phyloP scores from a whole-genome alignment of 2,888 invertebrate species.

The Tetanocera ferruginea region DNA sequence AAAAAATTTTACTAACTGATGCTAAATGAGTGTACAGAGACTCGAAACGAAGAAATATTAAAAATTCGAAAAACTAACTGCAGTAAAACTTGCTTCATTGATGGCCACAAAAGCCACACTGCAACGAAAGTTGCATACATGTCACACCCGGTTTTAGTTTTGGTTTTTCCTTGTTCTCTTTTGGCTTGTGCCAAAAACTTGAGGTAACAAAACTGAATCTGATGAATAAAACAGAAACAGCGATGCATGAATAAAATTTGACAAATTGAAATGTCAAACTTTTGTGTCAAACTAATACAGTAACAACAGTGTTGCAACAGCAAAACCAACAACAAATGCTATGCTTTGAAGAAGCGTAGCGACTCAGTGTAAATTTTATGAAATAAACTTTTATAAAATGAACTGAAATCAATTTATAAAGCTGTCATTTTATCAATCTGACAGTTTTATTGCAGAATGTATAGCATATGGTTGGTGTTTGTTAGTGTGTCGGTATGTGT shows the following conservation, averaged over 20 bases:
- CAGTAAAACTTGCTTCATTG: no score
- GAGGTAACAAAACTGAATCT: not conserved
- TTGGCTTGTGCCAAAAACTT: not conserved
- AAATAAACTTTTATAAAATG: conserved; percentile 8
- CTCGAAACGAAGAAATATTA: no score
- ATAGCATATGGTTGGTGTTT: not conserved
- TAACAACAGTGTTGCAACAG: not conserved
- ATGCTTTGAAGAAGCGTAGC: not conserved
- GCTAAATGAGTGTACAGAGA: no score
- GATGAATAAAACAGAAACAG: not conserved
- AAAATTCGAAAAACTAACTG: no score
- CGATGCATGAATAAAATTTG: conserved; percentile 23
- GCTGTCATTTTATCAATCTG: conserved; percentile 44
- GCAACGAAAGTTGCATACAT: no score
- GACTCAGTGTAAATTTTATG: not conserved
- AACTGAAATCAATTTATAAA: conserved; percentile 41
- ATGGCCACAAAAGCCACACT: no score
- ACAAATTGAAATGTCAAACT: conserved; percentile 44
- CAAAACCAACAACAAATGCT: not conserved
- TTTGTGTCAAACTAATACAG: conserved; percentile 32
- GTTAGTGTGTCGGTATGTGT: not conserved
- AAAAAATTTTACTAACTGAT: no score
- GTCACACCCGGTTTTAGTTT: not conserved
- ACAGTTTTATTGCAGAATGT: conserved; percentile 40
- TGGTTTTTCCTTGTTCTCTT: not conserved